phyloP scores from a whole-genome alignment of 2,113 vertebrate genomes.

The Circaetus cinerascens region DNA sequence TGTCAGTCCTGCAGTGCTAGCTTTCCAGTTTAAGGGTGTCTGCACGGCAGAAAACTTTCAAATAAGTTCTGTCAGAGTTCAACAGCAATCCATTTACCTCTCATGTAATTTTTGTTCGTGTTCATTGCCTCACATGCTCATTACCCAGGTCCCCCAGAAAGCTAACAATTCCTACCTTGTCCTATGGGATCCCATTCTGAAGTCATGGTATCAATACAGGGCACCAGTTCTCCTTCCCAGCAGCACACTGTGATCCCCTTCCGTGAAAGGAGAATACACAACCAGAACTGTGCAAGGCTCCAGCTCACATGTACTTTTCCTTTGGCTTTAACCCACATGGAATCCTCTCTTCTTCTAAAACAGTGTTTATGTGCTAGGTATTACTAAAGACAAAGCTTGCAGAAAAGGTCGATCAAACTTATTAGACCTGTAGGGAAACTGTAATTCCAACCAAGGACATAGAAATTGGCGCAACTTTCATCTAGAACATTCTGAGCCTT shows the following conservation, averaged over 20 bases:
- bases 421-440: neutral
- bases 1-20: slow-evolving; percentile 21
- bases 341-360: neutral
- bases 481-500: neutral
- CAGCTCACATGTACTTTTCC: neutral
- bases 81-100: neutral
- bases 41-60: slow-evolving; percentile 49
- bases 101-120: neutral
- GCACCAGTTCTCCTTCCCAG: neutral
- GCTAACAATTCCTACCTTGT: neutral
- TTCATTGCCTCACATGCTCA: neutral
- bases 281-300: neutral
- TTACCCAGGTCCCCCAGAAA: neutral
- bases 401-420: neutral
- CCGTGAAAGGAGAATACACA: rapidly evolving
- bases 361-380: neutral
- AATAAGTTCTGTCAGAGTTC: slow-evolving; percentile 11
- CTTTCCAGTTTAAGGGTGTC: slow-evolving; percentile 48
- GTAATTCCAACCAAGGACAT: neutral
- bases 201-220: neutral
- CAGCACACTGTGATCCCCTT: neutral
- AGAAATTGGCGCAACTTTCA: neutral
- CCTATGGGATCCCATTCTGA: neutral
- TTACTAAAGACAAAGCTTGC: neutral
- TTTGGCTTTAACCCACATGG: neutral